phyloP scores from a whole-genome alignment of 2,797 vertebrate species.

The Chelonia mydas region DNA sequence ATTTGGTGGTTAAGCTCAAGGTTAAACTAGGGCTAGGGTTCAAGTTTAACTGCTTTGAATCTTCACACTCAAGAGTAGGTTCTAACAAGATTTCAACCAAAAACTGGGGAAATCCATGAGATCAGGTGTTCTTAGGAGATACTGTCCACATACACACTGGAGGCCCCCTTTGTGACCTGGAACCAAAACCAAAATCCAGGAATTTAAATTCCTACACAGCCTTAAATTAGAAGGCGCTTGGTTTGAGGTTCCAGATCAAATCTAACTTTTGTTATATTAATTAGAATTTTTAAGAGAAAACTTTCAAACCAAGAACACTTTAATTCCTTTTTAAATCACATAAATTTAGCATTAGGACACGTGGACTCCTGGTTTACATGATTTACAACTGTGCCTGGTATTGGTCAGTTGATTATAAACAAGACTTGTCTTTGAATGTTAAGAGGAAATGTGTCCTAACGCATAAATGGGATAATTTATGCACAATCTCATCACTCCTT shows the following conservation, averaged over 20 bases:
- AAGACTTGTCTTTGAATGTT: background rate
- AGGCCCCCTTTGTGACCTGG: background rate
- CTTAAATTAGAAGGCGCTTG: background rate
- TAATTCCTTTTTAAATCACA: background rate
- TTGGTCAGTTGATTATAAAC: background rate
- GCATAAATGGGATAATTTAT: background rate
- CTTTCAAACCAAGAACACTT: background rate
- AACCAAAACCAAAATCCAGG: background rate
- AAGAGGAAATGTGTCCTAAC: background rate
- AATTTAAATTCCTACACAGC: background rate
- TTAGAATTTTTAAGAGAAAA: fast-evolving
- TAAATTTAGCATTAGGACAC: fast-evolving
- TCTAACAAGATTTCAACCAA: background rate
- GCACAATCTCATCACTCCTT: background rate
- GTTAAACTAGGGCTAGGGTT: background rate
- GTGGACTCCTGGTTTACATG: background rate
- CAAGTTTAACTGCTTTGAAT: background rate
- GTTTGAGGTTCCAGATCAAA: background rate
- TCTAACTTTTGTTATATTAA: background rate
- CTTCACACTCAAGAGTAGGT: fast-evolving
- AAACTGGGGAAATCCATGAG: background rate
- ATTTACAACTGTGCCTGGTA: background rate
- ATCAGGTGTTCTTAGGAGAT: background rate
- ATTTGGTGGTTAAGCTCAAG: background rate
- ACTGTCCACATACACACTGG: background rate